A percentile compares a stretch with the other conserved stretches of the same genome.
These are phyloP conservation scores for Chloropsis hardwickii DNA, from an alignment of 2,113 vertebrate genomes.

Conservation along the genomic window DNA sequence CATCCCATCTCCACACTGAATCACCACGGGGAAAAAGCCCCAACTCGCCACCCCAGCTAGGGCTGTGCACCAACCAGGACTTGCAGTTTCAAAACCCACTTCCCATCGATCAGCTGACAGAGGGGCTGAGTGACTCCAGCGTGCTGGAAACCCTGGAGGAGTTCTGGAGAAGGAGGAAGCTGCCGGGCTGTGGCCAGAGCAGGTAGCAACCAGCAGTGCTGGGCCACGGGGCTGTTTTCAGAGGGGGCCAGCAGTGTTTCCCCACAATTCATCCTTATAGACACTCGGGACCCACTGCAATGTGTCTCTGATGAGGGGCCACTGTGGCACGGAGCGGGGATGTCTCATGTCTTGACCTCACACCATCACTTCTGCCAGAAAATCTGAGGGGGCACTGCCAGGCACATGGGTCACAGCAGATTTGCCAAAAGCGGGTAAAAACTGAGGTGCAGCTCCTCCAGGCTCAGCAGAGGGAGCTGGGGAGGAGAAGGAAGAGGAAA, in stretches of 20 bases:
- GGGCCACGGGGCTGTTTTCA: neutral
- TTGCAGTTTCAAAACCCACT: neutral
- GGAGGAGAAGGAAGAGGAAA: neutral
- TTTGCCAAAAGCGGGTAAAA: neutral
- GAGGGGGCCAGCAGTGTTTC: neutral
- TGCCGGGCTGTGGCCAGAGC: neutral
- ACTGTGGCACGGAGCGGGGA: neutral
- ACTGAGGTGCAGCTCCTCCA: neutral
- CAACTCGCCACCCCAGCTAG: accelerated
- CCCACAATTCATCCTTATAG: neutral
- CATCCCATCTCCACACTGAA: neutral
- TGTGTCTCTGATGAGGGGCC: neutral
- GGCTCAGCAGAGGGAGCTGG: neutral
- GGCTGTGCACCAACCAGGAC: neutral
- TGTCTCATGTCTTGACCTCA: neutral
- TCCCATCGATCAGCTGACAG: neutral
- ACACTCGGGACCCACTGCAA: neutral
- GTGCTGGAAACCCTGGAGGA: neutral
- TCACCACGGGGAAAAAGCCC: neutral
- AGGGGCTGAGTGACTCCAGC: neutral
- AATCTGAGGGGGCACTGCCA: neutral
- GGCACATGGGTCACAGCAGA: neutral
- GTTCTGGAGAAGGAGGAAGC: neutral
- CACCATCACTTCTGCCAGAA: neutral
- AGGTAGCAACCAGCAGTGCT: neutral